Evolutionary conservation across 1,140 invertebrate species (phyloP).

Genomic region (Adoxophyes honmai): DNA sequence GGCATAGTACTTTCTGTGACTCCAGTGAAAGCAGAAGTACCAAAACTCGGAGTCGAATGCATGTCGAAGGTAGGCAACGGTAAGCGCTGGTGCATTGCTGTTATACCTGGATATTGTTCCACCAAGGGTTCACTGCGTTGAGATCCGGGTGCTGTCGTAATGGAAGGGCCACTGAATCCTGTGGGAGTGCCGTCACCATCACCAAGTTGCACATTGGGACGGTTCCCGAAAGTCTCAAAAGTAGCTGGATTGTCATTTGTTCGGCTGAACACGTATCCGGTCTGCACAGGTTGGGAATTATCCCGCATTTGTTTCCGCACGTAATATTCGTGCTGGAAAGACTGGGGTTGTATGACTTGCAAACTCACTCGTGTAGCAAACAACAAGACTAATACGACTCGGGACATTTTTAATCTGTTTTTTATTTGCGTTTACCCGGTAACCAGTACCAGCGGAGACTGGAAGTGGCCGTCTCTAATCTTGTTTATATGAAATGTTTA

Average conservation of each 20-base stretch:
- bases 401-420: conserved; percentile 38
- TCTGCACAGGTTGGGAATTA: conserved; percentile 29
- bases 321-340: conserved; percentile 28
- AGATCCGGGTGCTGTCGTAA: no score
- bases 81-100: not conserved
- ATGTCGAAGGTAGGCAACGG: not conserved
- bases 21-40: not conserved
- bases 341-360: conserved; percentile 30
- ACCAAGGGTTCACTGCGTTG: not conserved
- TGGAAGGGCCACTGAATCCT: no score
- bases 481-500: conserved; percentile 60
- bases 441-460: conserved; percentile 32
- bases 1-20: conserved; percentile 9
- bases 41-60: not conserved
- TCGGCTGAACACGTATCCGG: conserved; percentile 35
- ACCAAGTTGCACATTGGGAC: not conserved
- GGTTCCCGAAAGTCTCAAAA: conserved; percentile 6
- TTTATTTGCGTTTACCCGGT: conserved; percentile 26
- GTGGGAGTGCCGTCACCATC: not conserved
- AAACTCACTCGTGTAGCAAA: conserved; percentile 27
- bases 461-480: conserved; percentile 37
- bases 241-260: conserved; percentile 26
- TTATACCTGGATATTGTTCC: not conserved
- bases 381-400: conserved; percentile 34
- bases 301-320: conserved; percentile 33